phyloP scores from a whole-genome alignment of 2,113 vertebrate species.

The Sterrhoptilus dennistouni region DNA sequence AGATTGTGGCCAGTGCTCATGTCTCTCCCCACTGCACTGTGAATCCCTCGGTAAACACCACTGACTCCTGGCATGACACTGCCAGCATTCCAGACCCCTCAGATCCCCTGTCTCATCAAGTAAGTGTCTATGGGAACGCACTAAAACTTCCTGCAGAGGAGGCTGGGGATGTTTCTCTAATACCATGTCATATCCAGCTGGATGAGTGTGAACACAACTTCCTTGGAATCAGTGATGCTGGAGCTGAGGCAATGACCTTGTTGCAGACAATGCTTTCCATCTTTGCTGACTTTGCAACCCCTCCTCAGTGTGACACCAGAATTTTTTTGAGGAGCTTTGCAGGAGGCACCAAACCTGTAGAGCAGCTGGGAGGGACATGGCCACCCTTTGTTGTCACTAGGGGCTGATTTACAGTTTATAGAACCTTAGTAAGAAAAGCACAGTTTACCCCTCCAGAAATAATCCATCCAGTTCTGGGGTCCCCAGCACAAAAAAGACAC shows the following conservation, averaged over 20 bases:
- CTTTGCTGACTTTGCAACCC: not conserved
- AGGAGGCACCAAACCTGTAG: not conserved
- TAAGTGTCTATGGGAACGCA: constrained; percentile 54
- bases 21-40: constrained; percentile 66
- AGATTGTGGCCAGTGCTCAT: constrained; percentile 91
- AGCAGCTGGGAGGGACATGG: not conserved
- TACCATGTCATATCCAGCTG: not conserved
- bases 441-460: not conserved
- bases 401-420: not conserved
- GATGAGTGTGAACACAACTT: not conserved
- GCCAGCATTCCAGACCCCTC: constrained; percentile 66
- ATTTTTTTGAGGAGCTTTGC: not conserved
- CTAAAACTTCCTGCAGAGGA: not conserved
- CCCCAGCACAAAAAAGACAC: not conserved
- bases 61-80: not conserved
- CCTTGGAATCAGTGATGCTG: not conserved
- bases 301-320: not conserved
- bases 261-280: not conserved
- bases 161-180: not conserved
- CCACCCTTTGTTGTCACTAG: not conserved
- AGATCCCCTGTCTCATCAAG: constrained; percentile 75
- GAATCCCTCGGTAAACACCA: constrained; percentile 69
- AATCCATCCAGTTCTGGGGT: not conserved
- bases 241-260: not conserved
- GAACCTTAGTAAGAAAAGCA: not conserved